Evolutionary conservation across 2,113 vertebrate genomes (phyloP).

Genomic region (Amazona vittata): DNA sequence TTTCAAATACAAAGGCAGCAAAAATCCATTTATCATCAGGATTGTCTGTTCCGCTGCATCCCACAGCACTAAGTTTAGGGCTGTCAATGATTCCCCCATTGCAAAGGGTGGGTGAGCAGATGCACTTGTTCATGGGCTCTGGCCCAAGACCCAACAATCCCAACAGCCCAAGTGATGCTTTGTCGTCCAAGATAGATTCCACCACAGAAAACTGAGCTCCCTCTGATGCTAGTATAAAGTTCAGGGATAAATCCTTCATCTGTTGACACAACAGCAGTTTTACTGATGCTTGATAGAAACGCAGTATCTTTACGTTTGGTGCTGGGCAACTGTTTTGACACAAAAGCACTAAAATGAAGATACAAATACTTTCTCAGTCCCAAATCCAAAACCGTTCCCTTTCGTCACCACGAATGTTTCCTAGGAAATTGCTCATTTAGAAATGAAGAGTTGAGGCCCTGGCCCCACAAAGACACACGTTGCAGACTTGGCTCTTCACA

Average conservation of each 20-base stretch:
- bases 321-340: not conserved
- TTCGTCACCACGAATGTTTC: not conserved
- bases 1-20: not conserved
- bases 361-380: not conserved
- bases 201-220: not conserved
- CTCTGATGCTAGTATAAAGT: not conserved
- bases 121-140: not conserved
- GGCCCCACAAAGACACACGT: not conserved
- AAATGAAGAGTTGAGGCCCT: not conserved
- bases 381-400: not conserved
- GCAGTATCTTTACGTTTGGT: not conserved
- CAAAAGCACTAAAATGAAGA: not conserved
- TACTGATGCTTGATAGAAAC: not conserved
- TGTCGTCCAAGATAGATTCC: not conserved
- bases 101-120: not conserved
- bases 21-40: not conserved
- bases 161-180: not conserved
- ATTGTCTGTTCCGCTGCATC: not conserved
- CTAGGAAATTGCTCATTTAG: not conserved
- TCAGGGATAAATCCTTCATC: not conserved
- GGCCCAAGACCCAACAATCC: not conserved
- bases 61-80: not conserved
- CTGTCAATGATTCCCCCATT: rapidly evolving
- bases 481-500: not conserved
- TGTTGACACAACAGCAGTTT: not conserved